Evolutionary conservation across 2,113 vertebrate genomes (phyloP).

Genomic region (Strigops habroptila): DNA sequence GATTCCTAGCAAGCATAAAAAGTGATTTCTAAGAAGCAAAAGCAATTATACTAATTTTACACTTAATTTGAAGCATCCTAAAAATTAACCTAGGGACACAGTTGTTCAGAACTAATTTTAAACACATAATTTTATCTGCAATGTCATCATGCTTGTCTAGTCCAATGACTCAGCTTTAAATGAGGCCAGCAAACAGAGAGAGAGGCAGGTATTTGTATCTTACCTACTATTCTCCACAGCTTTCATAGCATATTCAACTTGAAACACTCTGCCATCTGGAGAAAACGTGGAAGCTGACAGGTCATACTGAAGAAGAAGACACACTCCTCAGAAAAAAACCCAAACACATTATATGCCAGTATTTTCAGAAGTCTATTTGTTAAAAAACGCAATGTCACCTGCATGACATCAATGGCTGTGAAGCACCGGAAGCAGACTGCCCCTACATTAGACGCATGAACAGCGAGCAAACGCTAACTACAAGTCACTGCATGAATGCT

Average conservation of each 20-base stretch:
- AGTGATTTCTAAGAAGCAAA: not conserved
- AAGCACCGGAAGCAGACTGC: not conserved
- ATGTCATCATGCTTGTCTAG: not conserved
- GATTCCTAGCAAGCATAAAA: not conserved
- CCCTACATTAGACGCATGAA: rapidly evolving
- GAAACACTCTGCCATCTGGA: constrained; percentile 96
- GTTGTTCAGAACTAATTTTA: not conserved
- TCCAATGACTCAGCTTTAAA: not conserved
- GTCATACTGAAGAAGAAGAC: constrained; percentile 82
- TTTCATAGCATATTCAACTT: constrained; percentile 98
- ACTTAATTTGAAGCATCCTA: not conserved
- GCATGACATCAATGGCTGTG: rapidly evolving
- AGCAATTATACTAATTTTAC: not conserved
- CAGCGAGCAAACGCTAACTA: not conserved
- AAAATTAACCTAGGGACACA: not conserved
- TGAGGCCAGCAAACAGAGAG: not conserved
- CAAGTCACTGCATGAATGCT: not conserved
- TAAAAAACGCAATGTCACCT: not conserved
- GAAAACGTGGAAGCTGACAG: constrained; percentile 97
- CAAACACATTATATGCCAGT: rapidly evolving
- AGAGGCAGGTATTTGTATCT: constrained; percentile 1
- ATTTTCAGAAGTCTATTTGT: not conserved
- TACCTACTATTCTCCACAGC: constrained; percentile 98
- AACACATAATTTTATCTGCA: not conserved
- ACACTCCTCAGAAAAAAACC: not conserved